A percentile compares a stretch with the other conserved stretches of the same genome.
Evolutionary conservation across 2,797 vertebrate species (phyloP).

Genomic region (Euphonia xanthogaster): DNA sequence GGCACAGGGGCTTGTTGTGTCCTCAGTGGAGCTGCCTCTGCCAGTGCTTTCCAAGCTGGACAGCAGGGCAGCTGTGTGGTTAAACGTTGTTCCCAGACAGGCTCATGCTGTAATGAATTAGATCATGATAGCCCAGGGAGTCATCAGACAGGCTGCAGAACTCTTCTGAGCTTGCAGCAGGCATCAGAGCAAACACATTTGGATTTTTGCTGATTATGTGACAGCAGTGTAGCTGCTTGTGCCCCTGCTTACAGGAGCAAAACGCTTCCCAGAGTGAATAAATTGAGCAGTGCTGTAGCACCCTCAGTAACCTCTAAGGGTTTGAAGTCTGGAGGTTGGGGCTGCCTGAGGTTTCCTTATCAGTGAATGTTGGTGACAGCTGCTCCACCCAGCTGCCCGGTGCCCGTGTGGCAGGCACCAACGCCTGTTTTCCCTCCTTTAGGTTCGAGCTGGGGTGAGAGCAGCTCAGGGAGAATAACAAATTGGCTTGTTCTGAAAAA

Average conservation of each 20-base stretch:
- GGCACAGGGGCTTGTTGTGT: neutral
- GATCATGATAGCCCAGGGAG: neutral
- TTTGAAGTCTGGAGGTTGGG: neutral
- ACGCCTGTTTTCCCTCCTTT: neutral
- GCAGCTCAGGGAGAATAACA: conserved; percentile 97
- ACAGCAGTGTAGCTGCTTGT: neutral
- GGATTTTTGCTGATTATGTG: neutral
- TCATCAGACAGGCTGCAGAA: neutral
- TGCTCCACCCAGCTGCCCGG: rapidly evolving
- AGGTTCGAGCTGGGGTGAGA: conserved; percentile 97
- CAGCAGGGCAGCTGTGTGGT: neutral
- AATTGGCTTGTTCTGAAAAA: conserved; percentile 99
- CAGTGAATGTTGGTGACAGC: neutral
- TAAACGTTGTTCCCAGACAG: neutral
- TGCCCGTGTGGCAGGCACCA: neutral
- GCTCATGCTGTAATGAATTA: neutral
- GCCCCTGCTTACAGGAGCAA: neutral
- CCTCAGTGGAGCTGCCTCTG: neutral
- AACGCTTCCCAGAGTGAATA: neutral
- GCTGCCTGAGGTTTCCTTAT: rapidly evolving
- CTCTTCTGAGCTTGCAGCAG: neutral
- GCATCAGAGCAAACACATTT: neutral
- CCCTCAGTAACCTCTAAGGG: neutral
- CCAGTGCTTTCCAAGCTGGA: neutral
- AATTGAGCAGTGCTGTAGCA: neutral